phyloP scores from a whole-genome alignment of 1,140 invertebrate genomes.

The Drosophila ohnishii region DNA sequence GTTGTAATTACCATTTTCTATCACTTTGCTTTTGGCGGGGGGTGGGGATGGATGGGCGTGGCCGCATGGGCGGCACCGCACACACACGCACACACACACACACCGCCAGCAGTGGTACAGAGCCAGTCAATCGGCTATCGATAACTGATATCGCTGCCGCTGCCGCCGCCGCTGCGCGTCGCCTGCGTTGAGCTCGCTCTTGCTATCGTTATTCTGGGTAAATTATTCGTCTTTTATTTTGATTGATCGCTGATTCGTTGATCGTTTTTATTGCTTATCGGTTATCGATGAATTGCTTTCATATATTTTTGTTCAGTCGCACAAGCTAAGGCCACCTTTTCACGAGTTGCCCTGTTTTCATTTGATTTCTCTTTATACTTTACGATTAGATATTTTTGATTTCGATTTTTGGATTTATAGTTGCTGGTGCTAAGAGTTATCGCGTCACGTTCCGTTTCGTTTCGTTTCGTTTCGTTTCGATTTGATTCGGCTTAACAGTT shows the following conservation, averaged over 20 bases:
- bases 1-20: conserved; percentile 83
- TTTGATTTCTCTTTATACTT: conserved; percentile 45
- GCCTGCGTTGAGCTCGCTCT: conserved; percentile 31
- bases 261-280: conserved; percentile 50
- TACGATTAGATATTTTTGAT: conserved; percentile 23
- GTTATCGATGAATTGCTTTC: conserved; percentile 46
- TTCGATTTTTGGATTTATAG: conserved; percentile 15
- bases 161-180: conserved; percentile 37
- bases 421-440: conserved; percentile 26
- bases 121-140: conserved; percentile 46
- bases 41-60: conserved; percentile 72
- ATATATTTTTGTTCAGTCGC: conserved; percentile 67
- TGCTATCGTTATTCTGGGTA: conserved; percentile 10
- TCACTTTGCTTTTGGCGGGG: conserved; percentile 73
- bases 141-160: conserved; percentile 39
- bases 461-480: conserved; percentile 25
- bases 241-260: conserved; percentile 42
- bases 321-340: conserved; percentile 75
- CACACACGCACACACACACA: conserved; percentile 77
- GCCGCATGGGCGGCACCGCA: conserved; percentile 52
- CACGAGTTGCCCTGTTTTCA: conserved; percentile 65
- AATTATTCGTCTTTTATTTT: conserved; percentile 25
- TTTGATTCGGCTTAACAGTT: conserved; percentile 43
- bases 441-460: conserved; percentile 36
- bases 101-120: conserved; percentile 59